Base-by-base conservation (phyloP, 2,888 invertebrate species). In the Chymomyza caudatula region DNA sequence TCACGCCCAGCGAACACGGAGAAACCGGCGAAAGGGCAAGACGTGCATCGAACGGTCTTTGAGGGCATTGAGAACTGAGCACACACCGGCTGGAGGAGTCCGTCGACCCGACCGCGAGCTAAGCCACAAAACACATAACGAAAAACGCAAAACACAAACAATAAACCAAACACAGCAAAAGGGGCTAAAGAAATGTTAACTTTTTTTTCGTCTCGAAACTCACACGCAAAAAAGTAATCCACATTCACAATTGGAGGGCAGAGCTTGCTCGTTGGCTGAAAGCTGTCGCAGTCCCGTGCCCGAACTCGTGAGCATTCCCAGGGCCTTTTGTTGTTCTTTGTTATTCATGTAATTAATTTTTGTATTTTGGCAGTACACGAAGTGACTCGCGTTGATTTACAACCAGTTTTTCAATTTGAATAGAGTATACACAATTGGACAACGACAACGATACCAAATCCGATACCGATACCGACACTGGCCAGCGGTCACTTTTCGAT, bases 161-260 rank as follows among this genome's bases (percentile, higher is more conserved):
- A 37, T 15, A 25, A 59, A 53, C 25, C 3, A 53, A 53, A 42
- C 15, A 37, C 29, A 37, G 37, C 15, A 55, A 55, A 53, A 19
- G 17, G 67, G 54, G 49, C 55, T 63, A 60, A 5, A 54, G 44
- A 66, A 64, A 65, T 71, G 65, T 74, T 65, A 72, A 59, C 67
- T 63, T 69, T 56, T 57, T 63, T 55, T 47, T 49, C 22, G 69
- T 8, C 53, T 54, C 52, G 67, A 44, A 60, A 65, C 65, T 64
- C 68, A 81, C 83, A 79, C 85, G 83, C 85, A 73, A 85, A 77
- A 63, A 65, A 74, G 70, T 74, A 76, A 80, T 80, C 66, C 63
- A 74, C 57, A 76, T 72, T 76, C 71, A 74, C 70, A 78, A 71
- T 71, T 71, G 49, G 72, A 47, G 19, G 47, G 29, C 29, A 37